A percentile compares a stretch with the other conserved stretches of the same genome.
Evolutionary conservation across 2,888 invertebrate genomes (phyloP).

Genomic region (Limnephilus rhombicus): DNA sequence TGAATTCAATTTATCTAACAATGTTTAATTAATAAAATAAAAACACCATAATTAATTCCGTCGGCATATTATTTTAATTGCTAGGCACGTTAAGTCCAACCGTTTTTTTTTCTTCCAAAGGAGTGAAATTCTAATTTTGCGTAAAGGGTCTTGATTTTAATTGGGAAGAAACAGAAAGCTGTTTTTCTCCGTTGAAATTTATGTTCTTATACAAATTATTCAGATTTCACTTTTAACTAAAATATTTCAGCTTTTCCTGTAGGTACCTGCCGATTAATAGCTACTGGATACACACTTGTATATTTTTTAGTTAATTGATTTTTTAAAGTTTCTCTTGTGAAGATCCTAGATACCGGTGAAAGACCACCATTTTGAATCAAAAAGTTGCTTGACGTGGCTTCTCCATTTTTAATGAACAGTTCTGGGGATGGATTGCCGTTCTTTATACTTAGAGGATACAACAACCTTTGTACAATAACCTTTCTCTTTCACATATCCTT

Average conservation of each 20-base stretch:
- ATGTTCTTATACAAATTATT: too few species aligned
- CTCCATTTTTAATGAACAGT: not conserved
- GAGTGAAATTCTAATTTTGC: too few species aligned
- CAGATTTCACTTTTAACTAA: too few species aligned
- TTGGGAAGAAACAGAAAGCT: too few species aligned
- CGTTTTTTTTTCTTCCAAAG: too few species aligned
- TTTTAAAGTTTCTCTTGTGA: not conserved
- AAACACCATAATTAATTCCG: too few species aligned
- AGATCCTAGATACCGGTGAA: not conserved
- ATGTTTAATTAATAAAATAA: too few species aligned
- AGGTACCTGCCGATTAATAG: not conserved
- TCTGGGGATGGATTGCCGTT: not conserved
- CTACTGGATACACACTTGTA: not conserved
- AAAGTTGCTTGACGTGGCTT: not conserved
- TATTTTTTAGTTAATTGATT: not conserved
- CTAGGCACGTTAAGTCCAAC: not conserved
- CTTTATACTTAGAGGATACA: too few species aligned
- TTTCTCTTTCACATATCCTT: not conserved
- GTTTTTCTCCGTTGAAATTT: too few species aligned
- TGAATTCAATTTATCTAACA: too few species aligned
- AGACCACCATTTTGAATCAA: not conserved
- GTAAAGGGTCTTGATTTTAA: too few species aligned
- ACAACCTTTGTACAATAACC: not conserved
- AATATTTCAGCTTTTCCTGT: too few species aligned
- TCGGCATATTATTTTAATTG: not conserved